Evolutionary conservation across 2,113 vertebrate species (phyloP), one percentile per base, ranked within the genome.

Genomic region (Eptesicus fuscus): DNA sequence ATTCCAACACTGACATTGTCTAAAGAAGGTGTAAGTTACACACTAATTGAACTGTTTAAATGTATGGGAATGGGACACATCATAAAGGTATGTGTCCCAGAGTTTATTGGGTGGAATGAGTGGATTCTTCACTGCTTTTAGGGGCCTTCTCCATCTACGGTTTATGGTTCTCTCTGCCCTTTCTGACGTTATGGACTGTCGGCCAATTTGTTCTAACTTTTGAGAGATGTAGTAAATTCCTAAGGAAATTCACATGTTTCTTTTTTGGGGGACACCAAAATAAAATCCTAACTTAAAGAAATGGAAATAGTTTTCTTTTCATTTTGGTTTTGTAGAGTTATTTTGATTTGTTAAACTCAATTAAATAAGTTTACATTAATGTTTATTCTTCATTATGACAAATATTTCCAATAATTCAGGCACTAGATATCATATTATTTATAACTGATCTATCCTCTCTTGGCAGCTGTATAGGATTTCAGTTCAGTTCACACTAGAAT

Each of bases 361-460:
- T 23, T 35, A 93, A 92, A 28, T 0, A 77, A 51, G 70, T 67
- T 71, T 49, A 28, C 37, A 40, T n/a, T 79, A 73, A 65, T 49
- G 74, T 73, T 87, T 77, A 65, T 59, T 76, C 10, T 59, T 74
- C 14, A 13, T 10, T 70, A 25, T 56, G 25, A 88, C 9, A 35
- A 65, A 56, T 76, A 53, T 69, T 96, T 74, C 30, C 8, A 87
- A 37, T 67, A 93, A 89, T 91, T 85, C 44, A 65, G 56, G 61
- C 25, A 25, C 28, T 49, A 49, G 35, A 69, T 70, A 84, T 88
- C 42, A 28, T 69, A 61, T 37, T 83, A 47, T 71, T 93, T 70
- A 30, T 83, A 22, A 87, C 65, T 92, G 32, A 53, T 56, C 1
- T 40, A n/a, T 89, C 30, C 17, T 89, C 77, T 82, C 25, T 67